Evolutionary conservation across 2,113 vertebrate genomes (phyloP), one percentile per base, ranked within the genome.

Genomic region (Heterochromis multidens): DNA sequence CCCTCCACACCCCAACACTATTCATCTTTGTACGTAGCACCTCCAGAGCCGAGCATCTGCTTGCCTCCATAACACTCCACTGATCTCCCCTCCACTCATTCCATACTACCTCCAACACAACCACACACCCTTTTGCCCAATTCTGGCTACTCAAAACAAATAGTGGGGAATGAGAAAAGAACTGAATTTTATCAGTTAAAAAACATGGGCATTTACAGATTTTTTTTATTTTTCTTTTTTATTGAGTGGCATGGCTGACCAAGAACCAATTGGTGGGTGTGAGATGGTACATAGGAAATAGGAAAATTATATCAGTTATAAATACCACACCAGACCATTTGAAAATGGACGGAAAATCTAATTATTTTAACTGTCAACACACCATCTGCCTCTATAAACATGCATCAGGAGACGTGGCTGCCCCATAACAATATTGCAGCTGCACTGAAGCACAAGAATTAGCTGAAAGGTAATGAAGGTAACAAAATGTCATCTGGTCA

Each of bases 21-120:
- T 98, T 99, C 97, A 97, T 98, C 97, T 97, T 96, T 97, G 97
- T 96, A 96, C 96, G 96, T 97, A 95, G 97, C 98, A 98, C 98
- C 98, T 98, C 96, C 97, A 97, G 96, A 87, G 85, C 93, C 95
- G 96, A 98, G 98, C 97, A 98, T 97, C 98, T 99, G 97, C 97
- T 98, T 97, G 97, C 94, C 97, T 97, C 96, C 97, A 90, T 91
- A 80, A 93, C 85, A 93, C 88, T 90, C 72, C 72, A 92, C 85
- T 82, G 81, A 90, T 86, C 81, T 77, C 65, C 52, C 43, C 97
- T 72, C 60, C 72, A 58, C 85, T 70, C 17, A n/a, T 12, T 13
- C 16, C 43, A 52, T 27, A 52, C 25, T 31, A 21, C 49, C 17
- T 52, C 49, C 49, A 52, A 19, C 67, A 74, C 67, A 74, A 31